Conservation (phyloP, 2,797 vertebrate species). For the Sebastes taczanowskii region DNA sequence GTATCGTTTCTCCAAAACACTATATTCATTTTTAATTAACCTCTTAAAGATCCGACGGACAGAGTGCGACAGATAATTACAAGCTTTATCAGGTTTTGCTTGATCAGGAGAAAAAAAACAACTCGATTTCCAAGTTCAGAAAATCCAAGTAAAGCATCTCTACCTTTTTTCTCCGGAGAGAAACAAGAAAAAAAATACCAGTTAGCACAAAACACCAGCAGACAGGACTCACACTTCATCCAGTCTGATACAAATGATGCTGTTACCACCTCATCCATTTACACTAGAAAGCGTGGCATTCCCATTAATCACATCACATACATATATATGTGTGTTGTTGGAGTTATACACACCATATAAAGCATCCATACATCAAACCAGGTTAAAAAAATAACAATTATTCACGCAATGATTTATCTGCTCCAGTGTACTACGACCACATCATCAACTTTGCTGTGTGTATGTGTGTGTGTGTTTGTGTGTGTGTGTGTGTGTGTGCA, state of each 20-base stretch:
- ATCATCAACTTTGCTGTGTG: not conserved
- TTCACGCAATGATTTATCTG: constrained; percentile 14
- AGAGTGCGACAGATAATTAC: no score
- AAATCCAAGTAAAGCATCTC: not conserved
- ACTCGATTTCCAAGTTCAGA: not conserved
- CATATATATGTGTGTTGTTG: not conserved
- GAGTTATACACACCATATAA: not conserved
- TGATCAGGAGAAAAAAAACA: no score
- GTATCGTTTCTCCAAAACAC: no score
- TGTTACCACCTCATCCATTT: not conserved
- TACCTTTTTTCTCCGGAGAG: not conserved
- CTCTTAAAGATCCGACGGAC: no score
- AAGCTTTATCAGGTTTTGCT: no score
- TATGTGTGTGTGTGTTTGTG: not conserved
- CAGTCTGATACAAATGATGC: not conserved
- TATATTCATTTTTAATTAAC: no score
- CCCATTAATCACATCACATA: not conserved
- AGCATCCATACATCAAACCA: not conserved
- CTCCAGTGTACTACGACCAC: not conserved
- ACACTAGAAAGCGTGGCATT: not conserved
- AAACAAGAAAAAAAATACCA: not conserved
- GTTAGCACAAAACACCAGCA: not conserved
- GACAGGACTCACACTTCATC: not conserved
- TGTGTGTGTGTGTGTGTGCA: not conserved
- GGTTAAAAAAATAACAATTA: not conserved